Percentiles rank a stretch among this genome's conserved stretches.
Evolutionary conservation across 1,140 invertebrate species (phyloP).

Genomic region (Zaprionus gabonicus): DNA sequence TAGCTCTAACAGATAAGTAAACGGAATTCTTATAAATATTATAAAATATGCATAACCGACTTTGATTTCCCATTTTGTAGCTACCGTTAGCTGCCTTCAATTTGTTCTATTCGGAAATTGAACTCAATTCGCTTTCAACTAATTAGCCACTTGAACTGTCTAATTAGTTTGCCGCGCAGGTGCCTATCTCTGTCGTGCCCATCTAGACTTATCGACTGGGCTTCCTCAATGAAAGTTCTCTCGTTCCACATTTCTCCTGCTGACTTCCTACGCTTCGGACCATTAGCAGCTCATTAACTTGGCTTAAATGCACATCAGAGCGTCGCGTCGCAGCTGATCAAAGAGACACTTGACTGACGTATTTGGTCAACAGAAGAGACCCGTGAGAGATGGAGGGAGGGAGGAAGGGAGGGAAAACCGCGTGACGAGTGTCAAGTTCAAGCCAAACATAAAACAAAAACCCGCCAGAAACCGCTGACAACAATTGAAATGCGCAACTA

Average conservation of each 20-base stretch:
- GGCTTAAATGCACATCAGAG: constrained; percentile 49
- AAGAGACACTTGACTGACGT: constrained; percentile 36
- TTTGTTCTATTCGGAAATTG: background rate
- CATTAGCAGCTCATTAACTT: constrained; percentile 62
- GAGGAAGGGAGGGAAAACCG: constrained; percentile 9
- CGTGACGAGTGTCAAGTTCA: constrained; percentile 71
- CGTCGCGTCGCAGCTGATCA: constrained; percentile 49
- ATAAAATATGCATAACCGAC: too few species aligned
- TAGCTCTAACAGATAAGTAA: too few species aligned
- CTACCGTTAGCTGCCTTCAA: background rate
- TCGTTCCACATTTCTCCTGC: constrained; percentile 42
- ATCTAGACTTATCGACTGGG: constrained; percentile 38
- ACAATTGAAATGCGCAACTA: constrained; percentile 65
- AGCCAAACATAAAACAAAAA: constrained; percentile 43
- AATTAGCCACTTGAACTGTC: constrained; percentile 8
- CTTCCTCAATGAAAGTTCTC: constrained; percentile 29
- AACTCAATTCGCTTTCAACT: background rate
- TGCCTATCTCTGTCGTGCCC: constrained; percentile 31
- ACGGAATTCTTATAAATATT: too few species aligned
- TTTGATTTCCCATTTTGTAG: background rate
- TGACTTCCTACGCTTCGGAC: constrained; percentile 49
- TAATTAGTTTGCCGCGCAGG: constrained; percentile 32
- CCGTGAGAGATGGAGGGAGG: too few species aligned
- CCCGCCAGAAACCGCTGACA: constrained; percentile 45
- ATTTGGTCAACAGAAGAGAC: constrained; percentile 29